These are phyloP conservation scores for Otolemur crassicaudatus DNA, from an alignment of 2,797 vertebrate species.

Conservation along the genomic window DNA sequence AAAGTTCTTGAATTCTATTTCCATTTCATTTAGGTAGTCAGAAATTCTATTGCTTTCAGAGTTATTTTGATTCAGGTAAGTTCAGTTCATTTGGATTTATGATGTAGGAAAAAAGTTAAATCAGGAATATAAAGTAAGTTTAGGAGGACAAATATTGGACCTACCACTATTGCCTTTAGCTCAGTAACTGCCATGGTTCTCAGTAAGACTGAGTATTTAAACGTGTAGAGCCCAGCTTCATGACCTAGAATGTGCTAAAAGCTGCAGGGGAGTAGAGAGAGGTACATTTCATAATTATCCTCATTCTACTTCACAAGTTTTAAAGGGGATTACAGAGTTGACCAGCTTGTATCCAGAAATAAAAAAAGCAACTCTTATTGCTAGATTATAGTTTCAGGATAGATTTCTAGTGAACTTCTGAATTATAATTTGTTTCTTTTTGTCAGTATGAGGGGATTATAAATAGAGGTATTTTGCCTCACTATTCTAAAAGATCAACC, in stretches of 20 bases:
- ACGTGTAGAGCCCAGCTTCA: neutral
- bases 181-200: neutral
- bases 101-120: neutral
- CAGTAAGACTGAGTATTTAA: neutral
- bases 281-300: neutral
- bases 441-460: neutral
- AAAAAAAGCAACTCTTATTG: neutral
- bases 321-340: neutral
- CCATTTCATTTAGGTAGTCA: neutral
- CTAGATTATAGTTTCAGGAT: neutral
- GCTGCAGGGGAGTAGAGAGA: neutral
- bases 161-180: neutral
- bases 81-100: conserved; percentile 28
- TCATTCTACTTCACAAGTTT: neutral
- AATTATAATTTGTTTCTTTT: neutral
- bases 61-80: neutral
- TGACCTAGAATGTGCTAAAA: neutral
- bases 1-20: neutral
- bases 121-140: neutral
- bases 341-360: neutral
- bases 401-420: neutral
- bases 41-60: neutral
- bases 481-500: neutral
- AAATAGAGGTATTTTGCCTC: neutral
- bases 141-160: neutral